These are phyloP conservation scores for Papilio aristodemus DNA, from an alignment of 1,140 invertebrate species.

Conservation along the genomic window DNA sequence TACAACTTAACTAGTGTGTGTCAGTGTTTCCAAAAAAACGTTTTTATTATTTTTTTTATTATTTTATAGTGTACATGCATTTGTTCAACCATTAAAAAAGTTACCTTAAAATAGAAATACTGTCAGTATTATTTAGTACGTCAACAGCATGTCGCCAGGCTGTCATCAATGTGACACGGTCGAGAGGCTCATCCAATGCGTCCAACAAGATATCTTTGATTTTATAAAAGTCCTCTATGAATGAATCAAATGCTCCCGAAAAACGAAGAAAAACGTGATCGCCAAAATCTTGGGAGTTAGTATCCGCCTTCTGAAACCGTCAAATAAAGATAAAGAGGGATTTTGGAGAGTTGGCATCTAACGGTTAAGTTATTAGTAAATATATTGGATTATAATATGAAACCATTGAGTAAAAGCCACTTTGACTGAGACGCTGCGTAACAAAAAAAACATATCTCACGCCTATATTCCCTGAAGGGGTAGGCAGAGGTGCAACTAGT, in stretches of 20 bases:
- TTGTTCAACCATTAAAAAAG: neutral
- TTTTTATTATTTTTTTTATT: too few relatives aligned
- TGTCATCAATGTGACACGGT: conserved; percentile 43
- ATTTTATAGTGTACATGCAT: too few relatives aligned
- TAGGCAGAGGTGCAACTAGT: too few relatives aligned
- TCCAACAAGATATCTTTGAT: conserved; percentile 47
- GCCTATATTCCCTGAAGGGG: too few relatives aligned
- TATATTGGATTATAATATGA: too few relatives aligned
- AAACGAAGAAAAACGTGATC: conserved; percentile 63
- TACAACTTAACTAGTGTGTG: too few relatives aligned
- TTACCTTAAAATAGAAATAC: conserved; percentile 76
- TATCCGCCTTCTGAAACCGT: conserved; percentile 48
- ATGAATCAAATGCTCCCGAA: conserved; percentile 57
- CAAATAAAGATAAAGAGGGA: neutral
- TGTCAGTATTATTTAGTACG: conserved; percentile 71
- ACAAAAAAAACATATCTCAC: too few relatives aligned
- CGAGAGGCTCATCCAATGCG: conserved; percentile 42
- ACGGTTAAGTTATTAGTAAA: too few relatives aligned
- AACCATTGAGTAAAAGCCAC: too few relatives aligned
- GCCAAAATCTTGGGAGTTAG: conserved; percentile 51
- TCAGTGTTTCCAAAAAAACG: too few relatives aligned
- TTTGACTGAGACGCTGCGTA: too few relatives aligned
- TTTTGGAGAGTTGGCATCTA: too few relatives aligned
- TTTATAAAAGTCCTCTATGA: conserved; percentile 54
- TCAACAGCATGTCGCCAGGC: conserved; percentile 59